These are phyloP conservation scores for Syrista parreyssii DNA, from an alignment of 2,888 invertebrate genomes.

Conservation along the genomic window DNA sequence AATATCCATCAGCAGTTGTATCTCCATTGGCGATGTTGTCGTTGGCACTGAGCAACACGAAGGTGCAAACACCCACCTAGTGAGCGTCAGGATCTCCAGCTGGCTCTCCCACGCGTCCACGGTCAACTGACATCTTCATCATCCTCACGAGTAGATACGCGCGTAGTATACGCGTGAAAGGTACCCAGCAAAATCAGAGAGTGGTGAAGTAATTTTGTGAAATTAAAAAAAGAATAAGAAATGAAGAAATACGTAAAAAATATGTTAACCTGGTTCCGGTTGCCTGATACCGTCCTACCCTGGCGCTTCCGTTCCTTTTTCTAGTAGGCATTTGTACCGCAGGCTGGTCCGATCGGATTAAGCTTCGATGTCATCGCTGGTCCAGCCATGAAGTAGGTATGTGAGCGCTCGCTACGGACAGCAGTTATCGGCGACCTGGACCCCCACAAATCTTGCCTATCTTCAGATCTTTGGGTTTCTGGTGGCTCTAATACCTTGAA, in stretches of 20 bases:
- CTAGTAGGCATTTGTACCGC: not conserved
- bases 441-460: slow-evolving; percentile 61
- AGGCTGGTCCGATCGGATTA: slow-evolving; percentile 28
- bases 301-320: not conserved
- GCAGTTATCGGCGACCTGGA: slow-evolving; percentile 55
- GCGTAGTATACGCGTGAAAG: not conserved
- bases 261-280: not conserved
- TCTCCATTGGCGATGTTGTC: not conserved
- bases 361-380: slow-evolving; percentile 42
- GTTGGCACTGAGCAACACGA: slow-evolving; percentile 24
- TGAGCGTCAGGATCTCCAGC: slow-evolving; percentile 45
- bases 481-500: slow-evolving; percentile 51
- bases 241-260: not conserved
- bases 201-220: not conserved
- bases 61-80: slow-evolving; percentile 53
- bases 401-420: slow-evolving; percentile 36
- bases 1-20: not conserved
- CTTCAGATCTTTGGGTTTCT: slow-evolving; percentile 57
- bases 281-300: not conserved
- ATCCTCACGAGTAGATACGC: slow-evolving; percentile 34
- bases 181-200: not conserved
- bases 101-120: slow-evolving; percentile 59
- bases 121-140: slow-evolving; percentile 59
- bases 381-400: slow-evolving; percentile 35
- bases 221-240: not conserved